Percentiles rank a stretch among this genome's conserved stretches.
These are phyloP conservation scores for Eurois occulta DNA, from an alignment of 2,888 invertebrate species.

Conservation along the genomic window DNA sequence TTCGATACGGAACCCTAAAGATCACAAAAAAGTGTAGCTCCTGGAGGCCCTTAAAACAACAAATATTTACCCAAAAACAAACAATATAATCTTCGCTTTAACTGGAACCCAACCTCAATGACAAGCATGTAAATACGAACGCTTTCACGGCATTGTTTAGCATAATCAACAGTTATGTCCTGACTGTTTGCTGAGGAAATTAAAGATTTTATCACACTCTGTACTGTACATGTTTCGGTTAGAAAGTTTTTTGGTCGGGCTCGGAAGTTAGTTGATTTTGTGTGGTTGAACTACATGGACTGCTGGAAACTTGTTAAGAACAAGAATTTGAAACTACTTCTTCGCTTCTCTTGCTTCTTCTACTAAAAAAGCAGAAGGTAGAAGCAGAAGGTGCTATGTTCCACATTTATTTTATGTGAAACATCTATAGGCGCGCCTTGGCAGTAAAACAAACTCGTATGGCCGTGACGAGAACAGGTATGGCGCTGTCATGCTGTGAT, in stretches of 20 bases:
- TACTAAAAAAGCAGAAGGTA: too few species aligned
- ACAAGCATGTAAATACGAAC: conserved; percentile 59
- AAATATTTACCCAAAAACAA: not conserved
- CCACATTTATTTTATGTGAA: too few species aligned
- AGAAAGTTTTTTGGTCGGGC: conserved; percentile 18
- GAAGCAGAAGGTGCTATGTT: not conserved
- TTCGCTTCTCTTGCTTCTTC: too few species aligned
- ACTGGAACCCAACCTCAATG: conserved; percentile 26
- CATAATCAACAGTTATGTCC: conserved; percentile 74
- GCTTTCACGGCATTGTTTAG: conserved; percentile 70
- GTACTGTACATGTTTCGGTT: conserved; percentile 25
- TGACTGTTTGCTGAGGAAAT: conserved; percentile 71
- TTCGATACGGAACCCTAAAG: too few species aligned
- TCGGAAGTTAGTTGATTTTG: not conserved
- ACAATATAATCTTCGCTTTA: not conserved
- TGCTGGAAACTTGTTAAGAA: not conserved
- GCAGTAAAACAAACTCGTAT: too few species aligned
- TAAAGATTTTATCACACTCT: conserved; percentile 74
- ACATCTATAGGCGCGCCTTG: too few species aligned
- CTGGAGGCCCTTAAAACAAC: too few species aligned
- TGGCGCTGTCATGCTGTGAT: too few species aligned
- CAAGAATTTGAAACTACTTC: not conserved
- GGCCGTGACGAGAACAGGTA: too few species aligned
- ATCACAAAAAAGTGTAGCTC: too few species aligned
- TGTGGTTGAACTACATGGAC: not conserved